phyloP scores from a whole-genome alignment of 2,113 vertebrate genomes.

The Aphelocoma coerulescens region DNA sequence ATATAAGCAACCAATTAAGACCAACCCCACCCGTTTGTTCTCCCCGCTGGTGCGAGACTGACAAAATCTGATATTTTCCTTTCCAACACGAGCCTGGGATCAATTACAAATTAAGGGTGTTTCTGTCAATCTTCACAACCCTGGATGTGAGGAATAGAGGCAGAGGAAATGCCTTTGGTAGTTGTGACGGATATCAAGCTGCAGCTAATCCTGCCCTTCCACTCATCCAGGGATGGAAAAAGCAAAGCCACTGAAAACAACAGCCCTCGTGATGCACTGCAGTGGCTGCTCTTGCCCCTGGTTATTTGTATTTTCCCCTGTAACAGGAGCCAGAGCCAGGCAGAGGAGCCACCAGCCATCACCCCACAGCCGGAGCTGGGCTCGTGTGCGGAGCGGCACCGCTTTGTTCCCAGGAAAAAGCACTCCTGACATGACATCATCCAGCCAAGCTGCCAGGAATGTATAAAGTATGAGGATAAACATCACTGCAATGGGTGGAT shows the following conservation, averaged over 20 bases:
- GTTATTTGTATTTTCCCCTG: not conserved
- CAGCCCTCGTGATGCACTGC: not conserved
- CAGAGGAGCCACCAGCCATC: not conserved
- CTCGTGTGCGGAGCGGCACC: not conserved
- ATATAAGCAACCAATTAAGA: constrained; percentile 62
- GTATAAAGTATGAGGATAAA: accelerated
- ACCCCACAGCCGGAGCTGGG: not conserved
- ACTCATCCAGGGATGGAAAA: not conserved
- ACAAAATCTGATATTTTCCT: constrained; percentile 42
- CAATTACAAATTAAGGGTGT: constrained; percentile 35
- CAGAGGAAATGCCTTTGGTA: not conserved
- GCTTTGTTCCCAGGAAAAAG: not conserved
- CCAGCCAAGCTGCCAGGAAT: not conserved
- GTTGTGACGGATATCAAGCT: not conserved
- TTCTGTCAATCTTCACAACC: constrained; percentile 8
- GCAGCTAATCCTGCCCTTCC: not conserved
- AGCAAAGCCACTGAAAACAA: not conserved
- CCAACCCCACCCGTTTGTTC: constrained; percentile 24
- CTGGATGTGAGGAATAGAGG: not conserved
- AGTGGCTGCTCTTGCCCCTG: not conserved
- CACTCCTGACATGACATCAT: not conserved
- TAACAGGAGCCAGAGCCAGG: not conserved
- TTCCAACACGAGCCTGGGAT: not conserved
- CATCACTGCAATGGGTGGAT: not conserved
- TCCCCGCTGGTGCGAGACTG: constrained; percentile 37